These are phyloP conservation scores for Arbacia lixula DNA, from an alignment of 53 echinoderm and acorn worm species.

Conservation along the genomic window DNA sequence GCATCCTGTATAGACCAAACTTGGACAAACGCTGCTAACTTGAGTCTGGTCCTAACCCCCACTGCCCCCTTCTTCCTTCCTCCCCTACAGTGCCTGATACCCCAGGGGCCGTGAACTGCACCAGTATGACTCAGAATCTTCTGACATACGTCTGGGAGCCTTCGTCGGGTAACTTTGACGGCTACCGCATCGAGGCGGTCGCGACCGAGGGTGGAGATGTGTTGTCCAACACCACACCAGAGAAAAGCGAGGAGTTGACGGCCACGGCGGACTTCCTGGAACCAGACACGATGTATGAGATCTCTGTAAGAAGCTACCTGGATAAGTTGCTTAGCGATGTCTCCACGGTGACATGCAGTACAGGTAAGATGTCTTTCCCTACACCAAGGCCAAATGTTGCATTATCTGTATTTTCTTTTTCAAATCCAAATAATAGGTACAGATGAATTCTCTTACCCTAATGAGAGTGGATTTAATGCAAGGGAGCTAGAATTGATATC, in stretches of 20 bases:
- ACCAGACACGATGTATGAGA: background rate
- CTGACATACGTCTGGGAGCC: background rate
- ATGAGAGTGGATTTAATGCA: too few species aligned
- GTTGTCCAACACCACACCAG: background rate
- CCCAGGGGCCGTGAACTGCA: background rate
- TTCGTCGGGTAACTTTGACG: slow-evolving; percentile 30
- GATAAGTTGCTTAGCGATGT: background rate
- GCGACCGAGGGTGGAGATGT: background rate
- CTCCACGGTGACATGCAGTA: background rate
- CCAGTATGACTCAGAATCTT: slow-evolving; percentile 9
- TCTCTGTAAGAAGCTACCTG: slow-evolving; percentile 6
- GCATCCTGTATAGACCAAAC: too few species aligned
- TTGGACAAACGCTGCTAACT: too few species aligned
- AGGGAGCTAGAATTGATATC: too few species aligned
- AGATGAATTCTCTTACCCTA: too few species aligned
- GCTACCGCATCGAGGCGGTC: slow-evolving; percentile 17
- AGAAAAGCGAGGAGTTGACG: background rate
- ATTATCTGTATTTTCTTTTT: background rate
- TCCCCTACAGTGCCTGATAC: background rate
- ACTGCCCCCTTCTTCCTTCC: background rate
- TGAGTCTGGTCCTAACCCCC: too few species aligned
- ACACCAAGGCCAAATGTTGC: too few species aligned
- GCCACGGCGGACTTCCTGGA: slow-evolving; percentile 13
- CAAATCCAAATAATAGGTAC: too few species aligned
- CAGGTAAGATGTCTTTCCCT: slow-evolving; percentile 2